Percentiles rank a stretch among this genome's conserved stretches.
These are phyloP conservation scores for Hemichromis elongatus DNA, from an alignment of 2,113 vertebrate genomes.

Conservation along the genomic window DNA sequence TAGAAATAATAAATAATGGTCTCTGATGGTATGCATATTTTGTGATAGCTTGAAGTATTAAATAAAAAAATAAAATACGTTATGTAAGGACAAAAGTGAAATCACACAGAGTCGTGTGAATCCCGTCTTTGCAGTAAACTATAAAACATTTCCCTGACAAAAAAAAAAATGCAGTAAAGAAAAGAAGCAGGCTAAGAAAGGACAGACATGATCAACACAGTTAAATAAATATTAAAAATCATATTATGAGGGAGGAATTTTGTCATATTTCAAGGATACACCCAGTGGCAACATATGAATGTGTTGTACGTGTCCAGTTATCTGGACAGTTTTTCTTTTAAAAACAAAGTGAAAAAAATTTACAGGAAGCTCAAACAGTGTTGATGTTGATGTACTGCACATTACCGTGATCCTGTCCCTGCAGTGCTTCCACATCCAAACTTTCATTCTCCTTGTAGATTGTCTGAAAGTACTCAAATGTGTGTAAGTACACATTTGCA, in stretches of 20 bases:
- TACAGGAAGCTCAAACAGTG: background rate
- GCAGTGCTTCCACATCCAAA: conserved; percentile 74
- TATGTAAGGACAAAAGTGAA: background rate
- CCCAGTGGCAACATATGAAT: rapidly evolving
- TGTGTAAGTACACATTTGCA: conserved; percentile 70
- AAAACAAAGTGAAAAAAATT: background rate
- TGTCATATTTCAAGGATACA: background rate
- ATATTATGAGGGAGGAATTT: background rate
- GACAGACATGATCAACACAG: rapidly evolving
- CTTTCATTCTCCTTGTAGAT: conserved; percentile 82
- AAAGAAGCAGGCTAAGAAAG: background rate
- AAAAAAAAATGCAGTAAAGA: background rate
- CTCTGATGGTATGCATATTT: background rate
- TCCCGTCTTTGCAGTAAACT: background rate
- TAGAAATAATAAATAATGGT: background rate
- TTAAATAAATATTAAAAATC: background rate
- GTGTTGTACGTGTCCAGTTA: background rate
- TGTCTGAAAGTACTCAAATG: conserved; percentile 75
- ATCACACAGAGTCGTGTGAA: background rate
- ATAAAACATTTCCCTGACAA: background rate
- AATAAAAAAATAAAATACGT: background rate
- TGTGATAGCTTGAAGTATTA: background rate
- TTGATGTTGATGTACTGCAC: background rate
- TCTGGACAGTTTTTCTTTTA: background rate
- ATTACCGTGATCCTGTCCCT: conserved; percentile 77